Conservation (phyloP, 1,140 invertebrate species). For the Metaphire vulgaris region DNA sequence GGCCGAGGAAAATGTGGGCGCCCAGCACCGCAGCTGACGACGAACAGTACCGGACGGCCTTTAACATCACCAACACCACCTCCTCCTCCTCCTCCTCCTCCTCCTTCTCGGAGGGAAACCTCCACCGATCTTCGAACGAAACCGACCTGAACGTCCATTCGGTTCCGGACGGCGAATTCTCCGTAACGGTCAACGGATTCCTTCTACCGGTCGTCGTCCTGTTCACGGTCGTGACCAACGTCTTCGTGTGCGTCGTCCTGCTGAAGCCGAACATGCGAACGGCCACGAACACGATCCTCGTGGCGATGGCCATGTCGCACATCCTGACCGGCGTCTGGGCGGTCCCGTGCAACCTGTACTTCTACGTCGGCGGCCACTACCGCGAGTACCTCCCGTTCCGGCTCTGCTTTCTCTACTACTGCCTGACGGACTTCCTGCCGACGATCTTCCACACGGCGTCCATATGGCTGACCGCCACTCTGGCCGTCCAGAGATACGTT, state of each 20-base stretch:
- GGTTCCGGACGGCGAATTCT: background rate
- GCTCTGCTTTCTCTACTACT: conserved; percentile 26
- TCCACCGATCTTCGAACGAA: too few relatives aligned
- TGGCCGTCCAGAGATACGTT: conserved; percentile 90
- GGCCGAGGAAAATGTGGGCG: too few relatives aligned
- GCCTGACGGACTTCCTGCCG: conserved; percentile 47
- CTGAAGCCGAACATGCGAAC: conserved; percentile 64
- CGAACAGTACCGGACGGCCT: too few relatives aligned
- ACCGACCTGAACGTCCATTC: too few relatives aligned
- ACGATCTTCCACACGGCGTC: too few relatives aligned
- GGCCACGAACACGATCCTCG: conserved; percentile 67
- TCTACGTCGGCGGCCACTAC: background rate
- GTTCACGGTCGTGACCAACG: conserved; percentile 72
- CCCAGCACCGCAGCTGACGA: too few relatives aligned
- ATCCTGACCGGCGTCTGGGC: conserved; percentile 71
- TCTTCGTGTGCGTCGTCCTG: conserved; percentile 65
- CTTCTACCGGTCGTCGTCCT: conserved; percentile 72
- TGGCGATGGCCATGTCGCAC: conserved; percentile 66
- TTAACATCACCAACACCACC: too few relatives aligned
- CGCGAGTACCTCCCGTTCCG: background rate
- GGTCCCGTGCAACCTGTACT: conserved; percentile 55
- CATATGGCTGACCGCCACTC: conserved; percentile 75
- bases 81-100: too few relatives aligned
- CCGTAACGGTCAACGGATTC: conserved; percentile 22
- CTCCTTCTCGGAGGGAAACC: too few relatives aligned